Percentiles rank a stretch among this genome's conserved stretches.
Evolutionary conservation across 2,113 vertebrate species (phyloP).

Genomic region (Tauraco erythrolophus): DNA sequence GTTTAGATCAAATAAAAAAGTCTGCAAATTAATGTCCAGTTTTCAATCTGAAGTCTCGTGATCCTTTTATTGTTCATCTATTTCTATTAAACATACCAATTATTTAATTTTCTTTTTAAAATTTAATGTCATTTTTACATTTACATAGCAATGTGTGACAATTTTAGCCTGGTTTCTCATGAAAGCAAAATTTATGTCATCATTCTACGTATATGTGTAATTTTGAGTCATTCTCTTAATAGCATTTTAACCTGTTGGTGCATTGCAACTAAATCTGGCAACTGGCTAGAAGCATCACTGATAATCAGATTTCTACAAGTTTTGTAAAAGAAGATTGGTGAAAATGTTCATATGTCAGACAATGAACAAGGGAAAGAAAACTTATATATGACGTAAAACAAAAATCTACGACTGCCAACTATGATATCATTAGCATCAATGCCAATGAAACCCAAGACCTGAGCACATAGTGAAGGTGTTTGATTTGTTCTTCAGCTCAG

Average conservation of each 20-base stretch:
- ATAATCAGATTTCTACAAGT: neutral
- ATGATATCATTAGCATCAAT: rapidly evolving
- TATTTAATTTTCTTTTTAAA: neutral
- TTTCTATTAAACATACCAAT: neutral
- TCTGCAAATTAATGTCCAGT: neutral
- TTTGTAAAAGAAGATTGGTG: neutral
- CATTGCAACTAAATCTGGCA: neutral
- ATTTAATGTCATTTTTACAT: neutral
- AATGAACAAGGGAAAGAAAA: neutral
- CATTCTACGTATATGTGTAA: neutral
- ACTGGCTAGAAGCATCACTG: neutral
- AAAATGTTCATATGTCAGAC: neutral
- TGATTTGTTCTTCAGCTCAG: neutral
- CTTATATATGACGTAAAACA: neutral
- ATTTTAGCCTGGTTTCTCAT: neutral
- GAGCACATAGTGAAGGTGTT: neutral
- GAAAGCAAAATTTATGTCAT: neutral
- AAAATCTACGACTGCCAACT: neutral
- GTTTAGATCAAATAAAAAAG: neutral
- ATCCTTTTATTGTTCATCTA: neutral
- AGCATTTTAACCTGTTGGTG: neutral
- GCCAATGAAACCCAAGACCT: neutral
- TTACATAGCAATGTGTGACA: neutral
- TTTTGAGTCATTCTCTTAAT: neutral
- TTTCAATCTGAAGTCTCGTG: neutral